phyloP scores from a whole-genome alignment of 1,140 invertebrate genomes.

The Ceratosolen fusciceps region DNA sequence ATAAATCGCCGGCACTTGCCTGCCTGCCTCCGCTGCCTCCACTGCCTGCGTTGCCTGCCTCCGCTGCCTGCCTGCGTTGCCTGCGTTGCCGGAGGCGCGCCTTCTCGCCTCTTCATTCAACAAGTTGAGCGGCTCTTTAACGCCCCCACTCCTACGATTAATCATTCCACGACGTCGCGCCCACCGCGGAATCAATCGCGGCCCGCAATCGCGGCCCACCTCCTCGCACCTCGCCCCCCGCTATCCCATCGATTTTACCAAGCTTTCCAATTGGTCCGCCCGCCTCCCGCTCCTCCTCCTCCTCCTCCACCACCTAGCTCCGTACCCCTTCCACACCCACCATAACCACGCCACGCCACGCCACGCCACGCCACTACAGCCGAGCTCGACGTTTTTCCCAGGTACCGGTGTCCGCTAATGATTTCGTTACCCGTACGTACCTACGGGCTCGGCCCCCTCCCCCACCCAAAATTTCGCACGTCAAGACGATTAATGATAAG shows the following conservation, averaged over 20 bases:
- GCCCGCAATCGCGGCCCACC: too few relatives aligned
- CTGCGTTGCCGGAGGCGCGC: too few relatives aligned
- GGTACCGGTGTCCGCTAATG: not conserved
- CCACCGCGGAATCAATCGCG: slow-evolving; percentile 7
- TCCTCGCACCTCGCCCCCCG: not conserved
- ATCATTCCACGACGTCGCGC: not conserved
- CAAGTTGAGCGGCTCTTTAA: slow-evolving; percentile 31
- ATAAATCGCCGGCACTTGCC: not conserved
- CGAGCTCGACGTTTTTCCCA: too few relatives aligned
- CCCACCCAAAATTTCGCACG: not conserved
- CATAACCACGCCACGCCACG: not conserved
- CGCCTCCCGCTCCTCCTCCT: too few relatives aligned
- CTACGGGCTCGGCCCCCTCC: too few relatives aligned
- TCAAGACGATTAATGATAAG: slow-evolving; percentile 4
- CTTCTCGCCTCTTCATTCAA: not conserved
- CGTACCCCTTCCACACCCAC: too few relatives aligned
- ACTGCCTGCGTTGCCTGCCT: too few relatives aligned
- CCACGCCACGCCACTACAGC: not conserved
- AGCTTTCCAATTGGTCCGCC: too few relatives aligned
- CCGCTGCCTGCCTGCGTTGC: too few relatives aligned
- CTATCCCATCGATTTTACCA: too few relatives aligned
- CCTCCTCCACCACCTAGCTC: too few relatives aligned
- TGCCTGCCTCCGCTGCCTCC: too few relatives aligned
- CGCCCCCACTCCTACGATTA: slow-evolving; percentile 17
- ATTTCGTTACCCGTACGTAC: not conserved